A percentile compares a stretch with the other conserved stretches of the same genome.
Conservation (phyloP, 1,140 invertebrate species). For the Drosophila dunni region DNA sequence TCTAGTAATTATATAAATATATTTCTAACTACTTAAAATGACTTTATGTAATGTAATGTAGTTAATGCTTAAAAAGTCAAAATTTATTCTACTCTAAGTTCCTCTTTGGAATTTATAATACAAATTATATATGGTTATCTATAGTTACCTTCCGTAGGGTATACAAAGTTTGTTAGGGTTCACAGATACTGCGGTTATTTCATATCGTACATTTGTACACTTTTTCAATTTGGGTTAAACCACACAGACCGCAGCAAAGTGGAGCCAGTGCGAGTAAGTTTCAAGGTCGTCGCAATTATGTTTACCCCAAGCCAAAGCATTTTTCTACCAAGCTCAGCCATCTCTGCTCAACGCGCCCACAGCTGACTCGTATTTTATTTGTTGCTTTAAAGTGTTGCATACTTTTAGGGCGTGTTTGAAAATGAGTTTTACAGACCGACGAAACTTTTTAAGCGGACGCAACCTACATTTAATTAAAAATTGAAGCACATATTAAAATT, state of each 20-base stretch:
- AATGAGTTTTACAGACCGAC: conserved; percentile 22
- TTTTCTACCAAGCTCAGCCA: neutral
- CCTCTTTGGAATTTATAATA: no score
- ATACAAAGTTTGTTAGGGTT: neutral
- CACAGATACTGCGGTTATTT: neutral
- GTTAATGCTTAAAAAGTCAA: no score
- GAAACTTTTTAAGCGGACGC: conserved; percentile 13
- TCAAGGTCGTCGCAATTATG: conserved; percentile 51
- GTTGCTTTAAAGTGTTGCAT: conserved; percentile 41
- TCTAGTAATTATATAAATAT: neutral
- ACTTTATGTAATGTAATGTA: no score
- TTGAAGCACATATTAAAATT: conserved; percentile 55
- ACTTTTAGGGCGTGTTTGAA: conserved; percentile 37
- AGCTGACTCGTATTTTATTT: conserved; percentile 9
- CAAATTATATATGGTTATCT: no score
- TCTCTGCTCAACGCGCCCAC: neutral
- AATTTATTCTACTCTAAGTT: no score
- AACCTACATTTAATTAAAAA: conserved; percentile 68
- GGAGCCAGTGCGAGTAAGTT: conserved; percentile 44
- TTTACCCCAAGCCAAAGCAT: neutral
- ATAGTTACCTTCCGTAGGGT: neutral
- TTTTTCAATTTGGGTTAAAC: conserved; percentile 46
- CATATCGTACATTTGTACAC: conserved; percentile 4
- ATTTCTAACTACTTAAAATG: neutral
- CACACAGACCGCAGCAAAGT: conserved; percentile 35